Conservation (phyloP, 2,888 invertebrate species). For the Tetragonisca angustula region DNA sequence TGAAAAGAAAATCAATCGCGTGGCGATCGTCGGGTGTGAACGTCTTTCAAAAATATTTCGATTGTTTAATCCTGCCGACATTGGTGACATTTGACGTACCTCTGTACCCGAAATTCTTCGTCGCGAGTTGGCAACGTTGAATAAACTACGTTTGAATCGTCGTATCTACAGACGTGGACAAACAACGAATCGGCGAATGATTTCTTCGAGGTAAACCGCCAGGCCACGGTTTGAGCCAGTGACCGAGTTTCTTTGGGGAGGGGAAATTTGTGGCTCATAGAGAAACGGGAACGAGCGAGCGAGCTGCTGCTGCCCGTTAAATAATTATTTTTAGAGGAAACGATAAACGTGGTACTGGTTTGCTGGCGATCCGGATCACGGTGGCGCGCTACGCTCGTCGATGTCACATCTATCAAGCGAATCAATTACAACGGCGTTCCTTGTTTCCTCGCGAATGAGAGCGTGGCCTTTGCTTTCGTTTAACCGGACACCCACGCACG, state of each 20-base stretch:
- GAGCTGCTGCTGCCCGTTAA: constrained; percentile 11
- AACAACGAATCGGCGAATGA: neutral
- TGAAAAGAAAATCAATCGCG: too few relatives aligned
- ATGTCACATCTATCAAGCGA: constrained; percentile 53
- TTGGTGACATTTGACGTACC: neutral
- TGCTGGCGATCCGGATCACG: constrained; percentile 12
- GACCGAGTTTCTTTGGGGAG: neutral
- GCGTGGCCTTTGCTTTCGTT: constrained; percentile 61
- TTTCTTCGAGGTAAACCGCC: neutral
- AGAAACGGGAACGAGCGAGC: constrained; percentile 18
- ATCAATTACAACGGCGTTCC: constrained; percentile 56
- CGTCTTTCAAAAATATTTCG: too few relatives aligned
- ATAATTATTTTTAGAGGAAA: constrained; percentile 46
- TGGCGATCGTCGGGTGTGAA: too few relatives aligned
- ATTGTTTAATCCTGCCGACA: neutral
- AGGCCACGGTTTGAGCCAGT: neutral
- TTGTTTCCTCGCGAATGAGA: constrained; percentile 49
- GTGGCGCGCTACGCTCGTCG: constrained; percentile 1
- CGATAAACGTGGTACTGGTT: constrained; percentile 29
- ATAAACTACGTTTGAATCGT: neutral
- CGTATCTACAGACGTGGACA: neutral
- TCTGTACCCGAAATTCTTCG: neutral
- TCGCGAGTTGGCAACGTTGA: neutral
- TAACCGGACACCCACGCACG: constrained; percentile 46
- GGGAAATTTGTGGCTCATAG: neutral